Evolutionary conservation across 2,797 vertebrate species (phyloP).

Genomic region (Ammospiza maritima): DNA sequence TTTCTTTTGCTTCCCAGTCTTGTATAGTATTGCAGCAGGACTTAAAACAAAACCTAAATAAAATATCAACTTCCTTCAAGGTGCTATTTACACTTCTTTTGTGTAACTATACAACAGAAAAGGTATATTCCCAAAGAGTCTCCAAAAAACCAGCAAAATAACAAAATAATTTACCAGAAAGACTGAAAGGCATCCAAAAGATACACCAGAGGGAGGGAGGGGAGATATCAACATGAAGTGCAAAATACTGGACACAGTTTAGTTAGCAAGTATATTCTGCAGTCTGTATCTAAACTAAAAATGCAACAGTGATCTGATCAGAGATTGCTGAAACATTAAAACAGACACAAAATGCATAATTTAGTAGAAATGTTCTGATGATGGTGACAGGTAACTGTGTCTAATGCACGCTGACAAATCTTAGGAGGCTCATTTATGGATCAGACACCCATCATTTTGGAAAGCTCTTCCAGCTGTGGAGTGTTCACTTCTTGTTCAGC

Average conservation of each 20-base stretch:
- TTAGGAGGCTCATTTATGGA: background rate
- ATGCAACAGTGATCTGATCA: background rate
- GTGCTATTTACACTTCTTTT: background rate
- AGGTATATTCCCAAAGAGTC: background rate
- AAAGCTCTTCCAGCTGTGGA: background rate
- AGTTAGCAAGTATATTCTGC: background rate
- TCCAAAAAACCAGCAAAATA: background rate
- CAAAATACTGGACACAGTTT: background rate
- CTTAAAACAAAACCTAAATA: background rate
- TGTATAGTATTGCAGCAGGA: background rate
- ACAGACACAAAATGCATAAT: background rate
- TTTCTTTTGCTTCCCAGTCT: background rate
- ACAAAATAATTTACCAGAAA: background rate
- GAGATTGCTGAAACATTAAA: background rate
- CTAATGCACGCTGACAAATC: background rate
- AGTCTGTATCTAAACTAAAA: background rate
- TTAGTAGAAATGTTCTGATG: background rate
- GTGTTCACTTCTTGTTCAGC: background rate
- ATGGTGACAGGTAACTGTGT: background rate
- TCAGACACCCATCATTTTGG: background rate
- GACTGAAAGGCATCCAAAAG: background rate
- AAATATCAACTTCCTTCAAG: background rate
- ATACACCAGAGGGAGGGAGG: background rate
- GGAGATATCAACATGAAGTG: background rate
- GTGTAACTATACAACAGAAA: background rate